These are phyloP conservation scores for Protobothrops flavoviridis DNA, from an alignment of 2,113 vertebrate species.

Conservation along the genomic window DNA sequence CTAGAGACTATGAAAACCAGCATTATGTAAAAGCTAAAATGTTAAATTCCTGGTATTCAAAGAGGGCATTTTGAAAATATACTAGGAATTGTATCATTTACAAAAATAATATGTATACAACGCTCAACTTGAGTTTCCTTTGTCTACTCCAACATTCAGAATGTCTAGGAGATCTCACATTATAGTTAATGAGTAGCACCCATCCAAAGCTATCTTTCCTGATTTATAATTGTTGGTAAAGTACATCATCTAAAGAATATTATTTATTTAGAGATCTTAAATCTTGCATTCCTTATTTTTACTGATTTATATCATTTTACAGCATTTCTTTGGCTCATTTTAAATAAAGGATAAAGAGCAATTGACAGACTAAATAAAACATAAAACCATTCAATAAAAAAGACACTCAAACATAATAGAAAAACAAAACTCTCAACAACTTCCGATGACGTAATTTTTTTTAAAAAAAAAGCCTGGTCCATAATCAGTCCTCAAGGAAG, in stretches of 20 bases:
- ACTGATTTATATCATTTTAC: background rate
- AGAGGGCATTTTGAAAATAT: background rate
- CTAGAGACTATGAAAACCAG: background rate
- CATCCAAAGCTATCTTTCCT: background rate
- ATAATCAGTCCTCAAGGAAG: background rate
- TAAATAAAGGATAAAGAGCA: background rate
- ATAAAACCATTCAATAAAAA: background rate
- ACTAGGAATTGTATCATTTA: background rate
- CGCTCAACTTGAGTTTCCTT: background rate
- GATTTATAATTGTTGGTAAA: background rate
- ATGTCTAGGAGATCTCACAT: background rate
- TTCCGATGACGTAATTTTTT: background rate
- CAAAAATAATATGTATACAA: background rate
- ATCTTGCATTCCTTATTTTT: background rate
- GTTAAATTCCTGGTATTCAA: background rate
- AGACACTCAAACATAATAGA: background rate
- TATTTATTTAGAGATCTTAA: background rate
- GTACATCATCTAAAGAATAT: background rate
- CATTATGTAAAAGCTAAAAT: background rate
- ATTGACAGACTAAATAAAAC: background rate
- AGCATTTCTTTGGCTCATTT: background rate
- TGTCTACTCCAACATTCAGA: background rate
- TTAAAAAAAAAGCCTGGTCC: too few species aligned
- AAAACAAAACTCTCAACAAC: background rate
- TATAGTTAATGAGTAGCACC: background rate